Evolutionary conservation across 1,140 invertebrate species (phyloP).

Genomic region (Neuroterus valhalla): DNA sequence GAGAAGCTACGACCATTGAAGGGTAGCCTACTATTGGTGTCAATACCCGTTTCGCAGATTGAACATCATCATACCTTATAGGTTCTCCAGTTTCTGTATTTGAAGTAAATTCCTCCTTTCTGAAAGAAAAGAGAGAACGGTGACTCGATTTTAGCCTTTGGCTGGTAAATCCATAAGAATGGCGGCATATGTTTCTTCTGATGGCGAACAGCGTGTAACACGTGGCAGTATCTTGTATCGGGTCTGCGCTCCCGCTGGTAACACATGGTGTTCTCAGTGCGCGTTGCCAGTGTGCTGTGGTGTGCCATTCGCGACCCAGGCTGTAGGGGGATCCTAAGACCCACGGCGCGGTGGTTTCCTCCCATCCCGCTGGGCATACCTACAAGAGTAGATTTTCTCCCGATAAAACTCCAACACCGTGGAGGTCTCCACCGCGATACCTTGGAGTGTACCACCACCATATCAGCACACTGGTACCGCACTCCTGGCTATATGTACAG

Average conservation of each 20-base stretch:
- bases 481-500: conserved; percentile 19
- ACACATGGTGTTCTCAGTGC: conserved; percentile 65
- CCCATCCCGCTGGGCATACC: conserved; percentile 63
- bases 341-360: conserved; percentile 46
- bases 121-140: too few relatives aligned
- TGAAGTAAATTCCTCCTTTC: too few relatives aligned
- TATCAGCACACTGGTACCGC: conserved; percentile 27
- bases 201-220: conserved; percentile 75
- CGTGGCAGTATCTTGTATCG: conserved; percentile 75
- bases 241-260: conserved; percentile 69
- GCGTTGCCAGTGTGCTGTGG: conserved; percentile 52
- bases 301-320: conserved; percentile 37
- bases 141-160: too few relatives aligned
- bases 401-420: conserved; percentile 69
- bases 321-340: conserved; percentile 43
- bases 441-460: conserved; percentile 43
- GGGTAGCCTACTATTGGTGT: too few relatives aligned
- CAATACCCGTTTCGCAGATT: too few relatives aligned
- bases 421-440: conserved; percentile 62
- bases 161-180: conserved; percentile 50
- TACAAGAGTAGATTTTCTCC: conserved; percentile 71
- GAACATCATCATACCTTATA: too few relatives aligned
- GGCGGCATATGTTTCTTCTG: conserved; percentile 68
- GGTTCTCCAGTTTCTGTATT: too few relatives aligned
- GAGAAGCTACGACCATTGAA: too few relatives aligned